Percentiles rank a stretch among this genome's conserved stretches.
phyloP scores from a whole-genome alignment of 2,888 invertebrate genomes.

The Osmoderma eremita region DNA sequence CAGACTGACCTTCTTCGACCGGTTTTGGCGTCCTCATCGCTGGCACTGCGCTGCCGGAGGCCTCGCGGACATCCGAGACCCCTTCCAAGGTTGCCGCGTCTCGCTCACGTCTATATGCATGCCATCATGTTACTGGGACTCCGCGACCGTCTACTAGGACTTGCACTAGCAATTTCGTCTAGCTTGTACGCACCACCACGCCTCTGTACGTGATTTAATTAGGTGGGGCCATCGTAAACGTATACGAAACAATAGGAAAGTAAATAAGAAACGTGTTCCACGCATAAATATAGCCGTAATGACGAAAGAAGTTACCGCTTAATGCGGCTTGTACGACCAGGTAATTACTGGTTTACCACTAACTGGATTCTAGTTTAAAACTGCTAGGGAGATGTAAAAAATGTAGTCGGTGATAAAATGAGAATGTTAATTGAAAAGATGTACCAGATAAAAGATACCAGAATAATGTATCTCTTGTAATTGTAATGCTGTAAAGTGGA shows the following conservation, averaged over 20 bases:
- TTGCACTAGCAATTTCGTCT: not conserved
- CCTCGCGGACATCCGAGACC: slow-evolving; percentile 50
- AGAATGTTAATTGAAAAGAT: slow-evolving; percentile 19
- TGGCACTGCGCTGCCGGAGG: slow-evolving; percentile 37
- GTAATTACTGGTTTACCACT: slow-evolving; percentile 1
- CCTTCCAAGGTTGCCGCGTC: slow-evolving; percentile 47
- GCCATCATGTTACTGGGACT: slow-evolving; percentile 49
- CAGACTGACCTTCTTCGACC: slow-evolving; percentile 54
- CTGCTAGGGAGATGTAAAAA: slow-evolving; percentile 12
- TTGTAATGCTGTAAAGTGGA: too few relatives aligned
- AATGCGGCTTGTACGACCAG: not conserved
- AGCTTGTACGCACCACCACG: not conserved
- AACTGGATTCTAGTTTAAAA: slow-evolving; percentile 4
- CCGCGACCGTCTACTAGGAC: not conserved
- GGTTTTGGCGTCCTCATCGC: slow-evolving; percentile 50
- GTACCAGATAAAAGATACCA: not conserved
- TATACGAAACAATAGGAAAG: slow-evolving; percentile 23
- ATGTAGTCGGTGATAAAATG: slow-evolving; percentile 4
- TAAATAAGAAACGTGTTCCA: slow-evolving; percentile 15
- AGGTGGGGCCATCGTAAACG: not conserved
- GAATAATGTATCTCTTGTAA: too few relatives aligned
- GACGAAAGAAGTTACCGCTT: slow-evolving; percentile 12
- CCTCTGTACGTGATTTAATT: slow-evolving; percentile 4
- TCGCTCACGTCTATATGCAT: slow-evolving; percentile 45
- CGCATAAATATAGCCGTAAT: not conserved